Evolutionary conservation across 1,140 invertebrate genomes (phyloP).

Genomic region (Cydia strobilella): DNA sequence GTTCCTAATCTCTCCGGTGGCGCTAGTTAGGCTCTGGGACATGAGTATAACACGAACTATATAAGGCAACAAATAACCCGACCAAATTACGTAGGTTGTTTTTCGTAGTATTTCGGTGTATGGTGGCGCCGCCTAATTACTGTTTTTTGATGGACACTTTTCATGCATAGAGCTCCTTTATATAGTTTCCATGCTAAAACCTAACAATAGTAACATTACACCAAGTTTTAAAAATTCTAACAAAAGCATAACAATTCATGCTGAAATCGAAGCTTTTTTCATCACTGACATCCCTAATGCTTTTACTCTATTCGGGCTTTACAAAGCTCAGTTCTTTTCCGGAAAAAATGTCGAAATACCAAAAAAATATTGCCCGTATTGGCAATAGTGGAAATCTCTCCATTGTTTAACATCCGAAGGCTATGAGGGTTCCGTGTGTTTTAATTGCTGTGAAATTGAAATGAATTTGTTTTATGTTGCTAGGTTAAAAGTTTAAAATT

Average conservation of each 20-base stretch:
- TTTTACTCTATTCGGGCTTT: conserved; percentile 7
- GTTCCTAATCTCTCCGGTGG: no score
- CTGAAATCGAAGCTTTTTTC: not conserved
- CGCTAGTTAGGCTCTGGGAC: no score
- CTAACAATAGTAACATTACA: not conserved
- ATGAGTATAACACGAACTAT: no score
- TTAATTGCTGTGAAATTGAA: not conserved
- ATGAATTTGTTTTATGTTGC: no score
- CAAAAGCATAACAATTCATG: not conserved
- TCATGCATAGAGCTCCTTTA: no score
- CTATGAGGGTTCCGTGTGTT: conserved; percentile 11
- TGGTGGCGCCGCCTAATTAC: no score
- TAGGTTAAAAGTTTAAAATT: no score
- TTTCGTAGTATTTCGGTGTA: no score
- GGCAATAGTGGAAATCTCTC: conserved; percentile 20
- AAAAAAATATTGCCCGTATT: conserved; percentile 29
- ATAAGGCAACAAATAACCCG: no score
- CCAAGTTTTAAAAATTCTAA: not conserved
- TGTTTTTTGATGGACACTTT: no score
- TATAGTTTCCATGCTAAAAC: no score
- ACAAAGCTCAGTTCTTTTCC: conserved; percentile 4
- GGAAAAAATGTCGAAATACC: conserved; percentile 28
- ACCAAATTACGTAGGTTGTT: no score
- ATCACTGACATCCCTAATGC: conserved; percentile 15
- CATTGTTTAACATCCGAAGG: not conserved